Conservation (phyloP, 2,797 vertebrate genomes). For the Chaenodraco wilsoni region DNA sequence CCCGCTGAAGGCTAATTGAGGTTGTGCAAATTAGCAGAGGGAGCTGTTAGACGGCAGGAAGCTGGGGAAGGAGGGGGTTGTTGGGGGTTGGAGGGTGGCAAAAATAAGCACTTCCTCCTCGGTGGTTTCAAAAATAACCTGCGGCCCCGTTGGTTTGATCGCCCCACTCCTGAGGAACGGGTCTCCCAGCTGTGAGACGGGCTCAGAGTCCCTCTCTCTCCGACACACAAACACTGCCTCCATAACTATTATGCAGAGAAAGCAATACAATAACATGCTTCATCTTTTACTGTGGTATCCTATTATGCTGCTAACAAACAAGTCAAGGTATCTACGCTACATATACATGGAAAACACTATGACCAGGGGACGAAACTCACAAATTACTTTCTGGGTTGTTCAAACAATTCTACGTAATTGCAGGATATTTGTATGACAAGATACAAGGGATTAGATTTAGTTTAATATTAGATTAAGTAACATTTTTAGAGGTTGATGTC, state of each 20-base stretch:
- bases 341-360: neutral
- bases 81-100: conserved; percentile 7
- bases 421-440: too few relatives aligned
- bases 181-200: conserved; percentile 71
- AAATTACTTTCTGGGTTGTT: too few relatives aligned
- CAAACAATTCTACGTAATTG: too few relatives aligned
- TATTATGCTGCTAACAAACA: neutral
- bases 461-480: neutral
- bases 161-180: conserved; percentile 49
- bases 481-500: neutral
- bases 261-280: neutral
- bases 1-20: conserved; percentile 70
- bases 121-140: conserved; percentile 65
- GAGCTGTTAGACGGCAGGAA: conserved; percentile 58
- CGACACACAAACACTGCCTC: conserved; percentile 25
- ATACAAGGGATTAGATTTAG: too few relatives aligned
- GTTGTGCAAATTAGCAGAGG: conserved; percentile 74
- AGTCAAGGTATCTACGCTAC: neutral
- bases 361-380: too few relatives aligned
- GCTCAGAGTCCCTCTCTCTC: conserved; percentile 38
- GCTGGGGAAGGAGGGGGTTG: neutral
- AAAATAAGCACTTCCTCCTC: conserved; percentile 58
- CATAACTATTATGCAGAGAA: neutral
- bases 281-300: neutral
- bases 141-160: conserved; percentile 53